Conservation (phyloP, 2,113 vertebrate species). For the Hemichromis elongatus region DNA sequence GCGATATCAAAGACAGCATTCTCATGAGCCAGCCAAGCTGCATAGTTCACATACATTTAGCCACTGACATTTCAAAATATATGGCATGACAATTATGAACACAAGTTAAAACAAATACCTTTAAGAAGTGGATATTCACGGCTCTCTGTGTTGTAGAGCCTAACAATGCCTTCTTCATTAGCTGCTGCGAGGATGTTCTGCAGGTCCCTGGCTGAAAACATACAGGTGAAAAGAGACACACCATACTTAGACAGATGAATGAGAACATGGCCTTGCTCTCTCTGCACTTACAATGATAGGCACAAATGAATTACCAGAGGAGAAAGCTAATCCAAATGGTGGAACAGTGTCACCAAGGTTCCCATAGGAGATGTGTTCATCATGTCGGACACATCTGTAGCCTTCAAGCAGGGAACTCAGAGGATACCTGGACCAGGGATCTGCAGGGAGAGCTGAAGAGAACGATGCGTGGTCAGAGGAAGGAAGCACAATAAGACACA, state of each 20-base stretch:
- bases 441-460: constrained; percentile 35
- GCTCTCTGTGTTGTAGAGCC: constrained; percentile 85
- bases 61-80: background rate
- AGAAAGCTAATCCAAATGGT: constrained; percentile 92
- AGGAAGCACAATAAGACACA: background rate
- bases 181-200: constrained; percentile 82
- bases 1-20: constrained; percentile 97
- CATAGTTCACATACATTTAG: constrained; percentile 6
- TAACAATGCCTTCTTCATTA: constrained; percentile 92
- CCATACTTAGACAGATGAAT: background rate
- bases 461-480: background rate
- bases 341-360: constrained; percentile 80
- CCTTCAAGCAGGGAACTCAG: constrained; percentile 79
- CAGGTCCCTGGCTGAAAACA: constrained; percentile 68
- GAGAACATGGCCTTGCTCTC: background rate
- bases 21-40: constrained; percentile 94
- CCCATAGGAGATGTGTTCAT: constrained; percentile 86
- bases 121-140: constrained; percentile 74
- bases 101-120: constrained; percentile 65
- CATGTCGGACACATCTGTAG: constrained; percentile 79
- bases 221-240: background rate
- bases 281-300: background rate
- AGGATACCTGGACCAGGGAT: constrained; percentile 66
- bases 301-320: constrained; percentile 73
- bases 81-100: no score